phyloP scores from a whole-genome alignment of 2,797 vertebrate species.

The Eupleurogrammus muticus region DNA sequence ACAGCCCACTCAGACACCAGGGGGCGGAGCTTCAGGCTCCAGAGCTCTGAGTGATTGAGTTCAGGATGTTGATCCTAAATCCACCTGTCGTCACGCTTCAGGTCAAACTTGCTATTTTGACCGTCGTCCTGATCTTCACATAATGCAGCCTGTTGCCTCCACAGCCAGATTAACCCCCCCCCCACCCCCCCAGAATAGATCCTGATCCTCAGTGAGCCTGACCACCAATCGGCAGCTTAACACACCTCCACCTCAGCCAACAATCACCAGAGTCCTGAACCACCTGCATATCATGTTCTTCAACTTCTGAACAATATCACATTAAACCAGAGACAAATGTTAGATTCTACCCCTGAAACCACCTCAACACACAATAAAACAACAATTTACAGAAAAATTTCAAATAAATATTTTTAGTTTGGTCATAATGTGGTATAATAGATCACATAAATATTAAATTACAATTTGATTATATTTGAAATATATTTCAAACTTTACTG shows the following conservation, averaged over 20 bases:
- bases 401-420: no score
- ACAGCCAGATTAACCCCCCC: constrained; percentile 66
- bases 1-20: background rate
- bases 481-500: background rate
- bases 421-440: no score
- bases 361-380: background rate
- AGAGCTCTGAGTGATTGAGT: constrained; percentile 20
- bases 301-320: no score
- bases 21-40: background rate
- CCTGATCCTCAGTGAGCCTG: constrained; percentile 59
- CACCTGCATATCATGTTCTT: background rate
- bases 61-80: constrained; percentile 40
- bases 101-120: constrained; percentile 67
- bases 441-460: background rate
- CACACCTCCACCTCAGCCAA: background rate
- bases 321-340: background rate
- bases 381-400: no score
- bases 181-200: constrained; percentile 56
- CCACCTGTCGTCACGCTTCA: constrained; percentile 17
- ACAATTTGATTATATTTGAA: background rate
- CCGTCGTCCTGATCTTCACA: constrained; percentile 62
- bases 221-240: constrained; percentile 39
- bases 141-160: constrained; percentile 60
- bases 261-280: constrained; percentile 7
- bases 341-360: background rate